Evolutionary conservation across 2,888 invertebrate genomes (phyloP), one percentile per base, ranked within the genome.

Genomic region (Oscheius onirici): DNA sequence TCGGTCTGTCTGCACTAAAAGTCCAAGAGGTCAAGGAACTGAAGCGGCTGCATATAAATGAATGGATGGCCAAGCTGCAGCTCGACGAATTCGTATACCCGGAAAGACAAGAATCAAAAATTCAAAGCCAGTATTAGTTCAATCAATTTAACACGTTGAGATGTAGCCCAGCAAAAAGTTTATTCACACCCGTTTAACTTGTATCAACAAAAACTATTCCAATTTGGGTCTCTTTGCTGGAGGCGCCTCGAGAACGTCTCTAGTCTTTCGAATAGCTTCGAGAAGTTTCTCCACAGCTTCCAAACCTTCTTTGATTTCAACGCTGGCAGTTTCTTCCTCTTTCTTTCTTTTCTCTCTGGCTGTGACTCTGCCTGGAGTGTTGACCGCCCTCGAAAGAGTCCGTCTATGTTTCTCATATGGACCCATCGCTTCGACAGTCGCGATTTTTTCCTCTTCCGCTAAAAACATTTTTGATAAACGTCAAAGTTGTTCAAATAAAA

Each of bases 371-470:
- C 11, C 2, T 10, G 49, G 46, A 17, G n/a, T 2, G 34, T 63
- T 63, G 17, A 28, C 63, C 3, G 63, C 63, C 49, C 63, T 22
- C 1, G 63, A 63, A 8, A 63, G 15, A 1, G 63, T 46, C 22
- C 63, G 2, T 28, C 63, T 22, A 34, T 63, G 63, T 26, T 63
- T 63, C 20, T 63, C 63, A 34, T 24, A 63, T 3, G 63, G 49
- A 6, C 63, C 63, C n/a, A 63, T 26, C 1, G 63, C 24, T 17
- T 46, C n/a, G 1, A 49, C 17, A 24, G 26, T 44, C 1, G 46
- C 46, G 20, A 17, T 26, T 49, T 63, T 63, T 26, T 63, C 49
- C 1, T 63, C 49, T 2, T 46, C 24, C 2, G 46, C 63, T 63
- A 22, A 44, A 61, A 58, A 46, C 24, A 17, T 20, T 17, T 20